Conservation (phyloP, 1,140 invertebrate species). For the Adelges cooleyi region DNA sequence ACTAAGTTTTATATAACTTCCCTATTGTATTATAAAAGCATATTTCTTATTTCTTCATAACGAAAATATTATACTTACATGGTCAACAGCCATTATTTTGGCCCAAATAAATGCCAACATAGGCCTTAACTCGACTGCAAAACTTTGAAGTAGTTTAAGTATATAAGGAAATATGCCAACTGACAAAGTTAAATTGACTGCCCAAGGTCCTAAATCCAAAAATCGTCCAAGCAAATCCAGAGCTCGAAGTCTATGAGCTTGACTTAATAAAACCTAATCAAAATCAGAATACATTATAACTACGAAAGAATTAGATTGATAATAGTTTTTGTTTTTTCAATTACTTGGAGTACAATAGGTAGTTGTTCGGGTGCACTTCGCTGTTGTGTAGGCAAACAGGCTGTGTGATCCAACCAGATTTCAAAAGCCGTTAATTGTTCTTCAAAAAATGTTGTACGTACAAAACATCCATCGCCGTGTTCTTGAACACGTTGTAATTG, state of each 20-base stretch:
- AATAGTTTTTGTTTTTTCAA: not conserved
- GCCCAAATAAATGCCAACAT: constrained; percentile 98
- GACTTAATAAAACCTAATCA: constrained; percentile 80
- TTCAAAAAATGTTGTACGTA: constrained; percentile 88
- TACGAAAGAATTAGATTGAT: not conserved
- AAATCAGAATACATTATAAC: constrained; percentile 1
- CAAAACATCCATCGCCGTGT: constrained; percentile 47
- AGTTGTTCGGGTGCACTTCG: constrained; percentile 85
- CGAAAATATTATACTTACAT: constrained; percentile 52
- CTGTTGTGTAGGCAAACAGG: constrained; percentile 54
- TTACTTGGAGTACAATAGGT: constrained; percentile 88
- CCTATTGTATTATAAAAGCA: too few species aligned
- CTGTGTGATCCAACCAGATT: constrained; percentile 65
- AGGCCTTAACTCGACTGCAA: constrained; percentile 79
- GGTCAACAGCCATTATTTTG: constrained; percentile 94
- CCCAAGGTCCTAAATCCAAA: constrained; percentile 92
- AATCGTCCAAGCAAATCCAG: constrained; percentile 90
- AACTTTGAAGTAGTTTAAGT: constrained; percentile 86
- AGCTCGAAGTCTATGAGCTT: constrained; percentile 89
- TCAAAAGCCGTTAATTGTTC: constrained; percentile 98
- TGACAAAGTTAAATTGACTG: constrained; percentile 87
- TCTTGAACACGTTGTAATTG: constrained; percentile 71
- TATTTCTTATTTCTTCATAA: too few species aligned
- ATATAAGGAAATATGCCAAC: constrained; percentile 99
- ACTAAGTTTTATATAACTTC: too few species aligned